Base-by-base conservation (phyloP, 2,888 invertebrate genomes). In the Biston stratarius region DNA sequence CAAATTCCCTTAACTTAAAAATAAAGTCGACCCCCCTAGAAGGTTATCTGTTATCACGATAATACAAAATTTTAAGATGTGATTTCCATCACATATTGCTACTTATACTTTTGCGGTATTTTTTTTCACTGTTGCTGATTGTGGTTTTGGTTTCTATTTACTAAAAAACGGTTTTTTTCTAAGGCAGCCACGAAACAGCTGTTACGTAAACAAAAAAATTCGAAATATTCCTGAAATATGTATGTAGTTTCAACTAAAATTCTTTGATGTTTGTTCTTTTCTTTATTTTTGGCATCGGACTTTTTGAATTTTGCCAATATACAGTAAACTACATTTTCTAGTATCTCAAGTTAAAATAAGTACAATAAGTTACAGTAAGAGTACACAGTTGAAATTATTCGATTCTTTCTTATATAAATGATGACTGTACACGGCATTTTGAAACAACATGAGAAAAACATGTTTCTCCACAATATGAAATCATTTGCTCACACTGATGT, bases 121-220 rank as follows among this genome's bases (percentile, higher is more conserved):
- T 55, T 42, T 24, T 6, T 42, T 15, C 14, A 57, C 34, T 57
- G 5, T 36, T 36, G 11, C 12, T 11, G 24, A 38, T 36, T 10
- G 14, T 58, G 48, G 12, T 12, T 38, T 5, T 11, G 5, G 14
- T 15, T 6, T 38, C 38, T 15, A 58, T 24, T 48, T 59, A n/a
- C 49, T 33, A 33, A n/a, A n/a, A 48, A 40, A n/a, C 12, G 24
- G 9, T 42, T 42, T 15, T 49, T 40, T 59, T n/a, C 40, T 47
- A 5, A 47, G 38, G 47, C 11, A 52, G 15, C n/a, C 11, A 61
- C 10, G 51, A 52, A 61, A 61, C 45, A 45, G 49, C 52, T 61
- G 61, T 73, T 73, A 73, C 14, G 38, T 73, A 71, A 71, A 69
- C 67, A 57, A 44, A 67, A 24, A 48, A 65, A 70, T 66, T 64